Conservation (phyloP, 2,888 invertebrate species). For the Agonopterix heracliana region DNA sequence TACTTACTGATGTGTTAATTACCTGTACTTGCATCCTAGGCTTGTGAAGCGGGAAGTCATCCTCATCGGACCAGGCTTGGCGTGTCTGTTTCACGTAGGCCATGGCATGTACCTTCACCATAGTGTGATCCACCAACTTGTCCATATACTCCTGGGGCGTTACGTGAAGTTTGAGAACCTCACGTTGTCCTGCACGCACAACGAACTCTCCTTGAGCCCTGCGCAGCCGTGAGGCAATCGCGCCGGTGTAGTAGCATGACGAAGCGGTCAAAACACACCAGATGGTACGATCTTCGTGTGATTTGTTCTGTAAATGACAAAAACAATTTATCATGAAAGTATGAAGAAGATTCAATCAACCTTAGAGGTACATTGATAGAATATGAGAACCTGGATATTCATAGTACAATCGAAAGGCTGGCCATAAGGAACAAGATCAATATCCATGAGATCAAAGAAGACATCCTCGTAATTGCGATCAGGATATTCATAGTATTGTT, state of each 20-base stretch:
- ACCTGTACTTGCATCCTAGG: slow-evolving; percentile 80
- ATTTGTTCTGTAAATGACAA: slow-evolving; percentile 68
- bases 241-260: slow-evolving; percentile 83
- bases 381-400: slow-evolving; percentile 72
- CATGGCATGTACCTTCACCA: slow-evolving; percentile 84
- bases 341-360: not conserved
- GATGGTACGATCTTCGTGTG: slow-evolving; percentile 78
- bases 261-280: slow-evolving; percentile 78
- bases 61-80: slow-evolving; percentile 85
- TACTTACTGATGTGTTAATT: not conserved
- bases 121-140: slow-evolving; percentile 81
- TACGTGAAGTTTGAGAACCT: slow-evolving; percentile 78
- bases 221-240: slow-evolving; percentile 78
- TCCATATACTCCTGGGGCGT: slow-evolving; percentile 81
- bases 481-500: slow-evolving; percentile 78
- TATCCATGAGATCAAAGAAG: slow-evolving; percentile 79
- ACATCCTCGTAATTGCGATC: slow-evolving; percentile 78
- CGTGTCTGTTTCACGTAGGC: slow-evolving; percentile 83
- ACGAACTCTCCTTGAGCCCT: slow-evolving; percentile 77
- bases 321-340: not conserved
- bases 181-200: slow-evolving; percentile 78
- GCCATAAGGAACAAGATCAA: slow-evolving; percentile 79
- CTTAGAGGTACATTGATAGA: not conserved
- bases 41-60: slow-evolving; percentile 82
- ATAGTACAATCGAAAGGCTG: slow-evolving; percentile 81